phyloP scores from a whole-genome alignment of 1,140 invertebrate species.

The Drosophila bocqueti region DNA sequence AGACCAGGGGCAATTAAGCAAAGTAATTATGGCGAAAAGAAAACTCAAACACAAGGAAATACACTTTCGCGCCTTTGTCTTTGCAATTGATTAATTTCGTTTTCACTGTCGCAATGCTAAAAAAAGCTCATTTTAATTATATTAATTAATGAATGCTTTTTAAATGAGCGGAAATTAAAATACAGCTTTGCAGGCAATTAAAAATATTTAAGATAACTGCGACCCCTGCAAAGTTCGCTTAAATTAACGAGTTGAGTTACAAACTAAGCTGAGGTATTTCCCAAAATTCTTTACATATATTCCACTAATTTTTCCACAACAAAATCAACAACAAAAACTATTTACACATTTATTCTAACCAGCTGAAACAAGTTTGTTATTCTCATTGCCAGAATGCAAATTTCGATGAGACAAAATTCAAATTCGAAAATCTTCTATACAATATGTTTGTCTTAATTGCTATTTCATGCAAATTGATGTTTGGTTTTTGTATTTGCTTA shows the following conservation, averaged over 20 bases:
- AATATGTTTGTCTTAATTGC: slow-evolving; percentile 55
- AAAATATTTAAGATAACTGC: slow-evolving; percentile 4
- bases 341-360: slow-evolving; percentile 21
- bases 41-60: slow-evolving; percentile 65
- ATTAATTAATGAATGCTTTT: slow-evolving; percentile 28
- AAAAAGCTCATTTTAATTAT: slow-evolving; percentile 33
- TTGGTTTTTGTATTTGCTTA: slow-evolving; percentile 33
- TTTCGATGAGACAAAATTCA: slow-evolving; percentile 39
- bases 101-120: slow-evolving; percentile 32
- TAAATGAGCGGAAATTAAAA: slow-evolving; percentile 24
- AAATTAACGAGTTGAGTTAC: not conserved
- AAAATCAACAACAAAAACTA: slow-evolving; percentile 21
- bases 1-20: slow-evolving; percentile 60
- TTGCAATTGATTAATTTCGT: slow-evolving; percentile 76
- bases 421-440: slow-evolving; percentile 37
- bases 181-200: slow-evolving; percentile 9
- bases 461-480: slow-evolving; percentile 70
- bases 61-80: slow-evolving; percentile 60
- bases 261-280: not conserved
- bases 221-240: not conserved
- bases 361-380: slow-evolving; percentile 56
- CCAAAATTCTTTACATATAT: slow-evolving; percentile 6
- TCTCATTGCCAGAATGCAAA: slow-evolving; percentile 55
- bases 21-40: slow-evolving; percentile 55
- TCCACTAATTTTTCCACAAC: slow-evolving; percentile 22